These are phyloP conservation scores for Chionoecetes opilio DNA, from an alignment of 1,140 invertebrate genomes.

Conservation along the genomic window DNA sequence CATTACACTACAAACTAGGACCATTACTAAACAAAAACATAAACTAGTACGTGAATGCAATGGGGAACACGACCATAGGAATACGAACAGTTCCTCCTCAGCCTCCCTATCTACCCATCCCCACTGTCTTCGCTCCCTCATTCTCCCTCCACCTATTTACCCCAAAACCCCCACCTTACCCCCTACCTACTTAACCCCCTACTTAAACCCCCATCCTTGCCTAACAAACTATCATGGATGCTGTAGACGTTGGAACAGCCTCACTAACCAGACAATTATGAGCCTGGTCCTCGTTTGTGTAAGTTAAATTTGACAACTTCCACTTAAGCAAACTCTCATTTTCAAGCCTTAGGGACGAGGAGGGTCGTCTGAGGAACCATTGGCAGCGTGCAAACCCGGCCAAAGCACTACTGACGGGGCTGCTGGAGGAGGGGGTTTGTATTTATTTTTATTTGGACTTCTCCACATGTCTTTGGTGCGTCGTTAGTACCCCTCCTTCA, in stretches of 20 bases:
- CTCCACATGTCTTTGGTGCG: not conserved
- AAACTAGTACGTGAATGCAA: not conserved
- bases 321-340: constrained; percentile 77
- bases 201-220: not conserved
- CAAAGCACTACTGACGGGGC: constrained; percentile 32
- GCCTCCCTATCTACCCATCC: not conserved
- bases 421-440: not conserved
- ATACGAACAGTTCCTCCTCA: too few relatives aligned
- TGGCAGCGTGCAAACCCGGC: constrained; percentile 63
- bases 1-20: not conserved
- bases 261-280: constrained; percentile 71
- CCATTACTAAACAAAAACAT: not conserved
- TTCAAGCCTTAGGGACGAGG: constrained; percentile 65
- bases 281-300: constrained; percentile 41
- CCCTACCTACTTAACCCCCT: not conserved
- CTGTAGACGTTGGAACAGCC: constrained; percentile 59
- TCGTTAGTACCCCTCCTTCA: not conserved
- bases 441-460: not conserved
- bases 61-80: not conserved
- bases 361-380: constrained; percentile 49
- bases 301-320: constrained; percentile 78
- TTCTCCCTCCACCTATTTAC: not conserved
- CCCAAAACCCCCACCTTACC: not conserved
- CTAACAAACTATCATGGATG: constrained; percentile 63
- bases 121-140: not conserved